Conservation (phyloP, 2,888 invertebrate genomes). For the Syrphus vitripennis region DNA sequence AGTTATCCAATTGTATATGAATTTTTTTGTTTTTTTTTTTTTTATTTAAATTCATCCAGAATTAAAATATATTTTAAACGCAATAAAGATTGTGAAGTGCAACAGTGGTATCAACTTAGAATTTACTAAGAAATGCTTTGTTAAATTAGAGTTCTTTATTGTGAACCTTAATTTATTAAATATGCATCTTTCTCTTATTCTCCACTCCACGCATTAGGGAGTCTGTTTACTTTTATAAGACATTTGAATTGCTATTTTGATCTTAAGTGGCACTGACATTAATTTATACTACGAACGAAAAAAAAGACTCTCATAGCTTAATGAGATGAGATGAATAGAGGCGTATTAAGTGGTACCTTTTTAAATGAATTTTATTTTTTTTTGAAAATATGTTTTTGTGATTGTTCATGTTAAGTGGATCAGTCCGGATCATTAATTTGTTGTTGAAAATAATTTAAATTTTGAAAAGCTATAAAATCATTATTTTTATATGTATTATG, state of each 20-base stretch:
- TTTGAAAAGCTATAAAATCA: background rate
- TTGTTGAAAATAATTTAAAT: background rate
- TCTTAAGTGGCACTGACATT: constrained; percentile 7
- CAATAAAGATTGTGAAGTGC: background rate
- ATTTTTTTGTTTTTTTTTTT: too few species aligned
- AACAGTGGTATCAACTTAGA: background rate
- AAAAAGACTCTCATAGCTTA: background rate
- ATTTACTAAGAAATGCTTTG: background rate
- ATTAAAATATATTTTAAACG: background rate
- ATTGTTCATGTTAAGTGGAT: background rate
- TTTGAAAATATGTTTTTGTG: too few species aligned
- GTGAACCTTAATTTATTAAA: constrained; percentile 3
- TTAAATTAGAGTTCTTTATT: background rate
- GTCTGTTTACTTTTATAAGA: background rate
- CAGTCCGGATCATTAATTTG: background rate
- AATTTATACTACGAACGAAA: background rate
- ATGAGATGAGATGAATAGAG: constrained; percentile 12
- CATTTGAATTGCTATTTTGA: constrained; percentile 12
- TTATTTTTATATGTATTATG: background rate
- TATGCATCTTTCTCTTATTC: background rate
- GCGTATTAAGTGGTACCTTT: constrained; percentile 18
- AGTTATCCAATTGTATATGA: too few species aligned
- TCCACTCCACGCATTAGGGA: background rate
- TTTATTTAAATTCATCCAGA: too few species aligned
- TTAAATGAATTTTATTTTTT: background rate